Base-by-base conservation (phyloP, 1,140 invertebrate species). In the Zaprionus ornatus region DNA sequence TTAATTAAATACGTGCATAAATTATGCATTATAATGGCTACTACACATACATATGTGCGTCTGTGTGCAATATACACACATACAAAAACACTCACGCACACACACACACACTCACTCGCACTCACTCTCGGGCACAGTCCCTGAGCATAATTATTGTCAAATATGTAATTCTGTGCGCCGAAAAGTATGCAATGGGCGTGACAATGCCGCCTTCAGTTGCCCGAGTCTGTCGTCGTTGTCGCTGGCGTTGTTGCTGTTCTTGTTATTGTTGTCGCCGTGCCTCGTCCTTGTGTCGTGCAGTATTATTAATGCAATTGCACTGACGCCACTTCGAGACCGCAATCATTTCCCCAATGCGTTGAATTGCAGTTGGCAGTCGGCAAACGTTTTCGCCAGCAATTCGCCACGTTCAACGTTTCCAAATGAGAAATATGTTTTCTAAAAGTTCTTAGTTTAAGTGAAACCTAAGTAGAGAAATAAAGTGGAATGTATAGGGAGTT, bases 1-100 rank as follows among this genome's bases (percentile, higher is more conserved):
- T 88, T 88, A 88, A 88, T 88, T 88, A 88, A 90, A 88, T 85
- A 73, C 72, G 67, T 62, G 59, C 75, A 88, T 88, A 90, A 88
- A 90, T 88, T 88, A 90, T 88, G 70, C 71, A 72, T 69, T 74
- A 84, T 83, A 83, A 86, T 86, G 83, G 72, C 59, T 50, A 40
- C 70, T 60, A 57, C 76, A 82, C 67, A 79, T 74, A 61, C 65
- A 23, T 45, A 2, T 45, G 6, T 10, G 19, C 13, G 19, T 50
- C 10, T 48, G 12, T 50, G 45, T 23, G n/a, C 32, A n/a, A 70
- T 12, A 76, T 60, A 77, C 72, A 64, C 52, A 65, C 50, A 32
- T 29, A 29, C 27, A 29, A 29, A 29, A 29, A 67, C 10, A 62
- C 17, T 50, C 45, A 62, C 17, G 54, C 45, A 50, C 63, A 65